These are phyloP conservation scores for Sarcophaga carnaria DNA, from an alignment of 2,888 invertebrate species.

Conservation along the genomic window DNA sequence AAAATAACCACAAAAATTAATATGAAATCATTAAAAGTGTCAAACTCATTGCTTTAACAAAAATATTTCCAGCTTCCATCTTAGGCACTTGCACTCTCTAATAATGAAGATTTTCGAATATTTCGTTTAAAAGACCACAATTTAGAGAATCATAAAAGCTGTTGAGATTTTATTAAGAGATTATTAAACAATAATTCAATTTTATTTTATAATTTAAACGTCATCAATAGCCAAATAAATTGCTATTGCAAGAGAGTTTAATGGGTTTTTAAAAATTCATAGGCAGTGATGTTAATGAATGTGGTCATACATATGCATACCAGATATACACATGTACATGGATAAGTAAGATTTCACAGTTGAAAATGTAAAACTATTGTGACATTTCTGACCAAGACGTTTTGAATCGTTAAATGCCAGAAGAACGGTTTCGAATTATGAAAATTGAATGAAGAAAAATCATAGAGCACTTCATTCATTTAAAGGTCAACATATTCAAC, in stretches of 20 bases:
- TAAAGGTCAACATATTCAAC: too few relatives aligned
- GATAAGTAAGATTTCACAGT: too few relatives aligned
- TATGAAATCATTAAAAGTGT: slow-evolving; percentile 38
- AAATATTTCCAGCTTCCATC: background rate
- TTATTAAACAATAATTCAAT: slow-evolving; percentile 59
- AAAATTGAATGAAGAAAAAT: too few relatives aligned
- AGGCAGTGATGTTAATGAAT: slow-evolving; percentile 2
- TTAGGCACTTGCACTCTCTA: too few relatives aligned
- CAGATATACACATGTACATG: too few relatives aligned
- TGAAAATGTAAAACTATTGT: too few relatives aligned
- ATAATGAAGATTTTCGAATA: too few relatives aligned
- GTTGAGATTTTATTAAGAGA: slow-evolving; percentile 15
- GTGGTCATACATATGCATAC: background rate
- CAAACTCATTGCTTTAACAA: slow-evolving; percentile 4
- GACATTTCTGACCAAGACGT: too few relatives aligned
- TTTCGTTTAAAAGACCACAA: too few relatives aligned
- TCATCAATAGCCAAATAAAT: slow-evolving; percentile 44
- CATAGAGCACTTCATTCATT: too few relatives aligned
- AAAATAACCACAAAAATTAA: slow-evolving; percentile 36
- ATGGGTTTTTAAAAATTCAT: slow-evolving; percentile 1
- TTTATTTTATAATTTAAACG: slow-evolving; percentile 26
- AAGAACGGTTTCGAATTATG: rapidly evolving
- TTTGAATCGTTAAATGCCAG: too few relatives aligned
- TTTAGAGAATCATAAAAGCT: background rate
- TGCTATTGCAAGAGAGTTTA: slow-evolving; percentile 29